These are phyloP conservation scores for Adela reaumurella DNA, from an alignment of 2,888 invertebrate genomes.

Conservation along the genomic window DNA sequence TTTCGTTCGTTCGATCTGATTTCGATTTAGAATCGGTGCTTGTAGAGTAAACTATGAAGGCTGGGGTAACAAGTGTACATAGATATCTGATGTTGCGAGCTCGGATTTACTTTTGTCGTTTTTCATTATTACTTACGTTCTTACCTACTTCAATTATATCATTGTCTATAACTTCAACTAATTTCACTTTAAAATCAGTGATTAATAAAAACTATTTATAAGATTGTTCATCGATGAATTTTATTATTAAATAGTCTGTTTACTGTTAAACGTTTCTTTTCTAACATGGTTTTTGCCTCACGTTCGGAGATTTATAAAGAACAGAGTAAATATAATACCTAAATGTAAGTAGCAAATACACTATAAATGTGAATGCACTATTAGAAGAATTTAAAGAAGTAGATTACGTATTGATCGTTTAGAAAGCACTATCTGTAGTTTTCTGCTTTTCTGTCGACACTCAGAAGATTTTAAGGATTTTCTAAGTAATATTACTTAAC, in stretches of 20 bases:
- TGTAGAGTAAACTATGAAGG: slow-evolving; percentile 53
- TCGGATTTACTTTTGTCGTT: neutral
- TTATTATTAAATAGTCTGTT: too few species aligned
- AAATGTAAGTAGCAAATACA: neutral
- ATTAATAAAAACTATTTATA: too few species aligned
- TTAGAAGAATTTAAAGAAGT: neutral
- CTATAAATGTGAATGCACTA: slow-evolving; percentile 36
- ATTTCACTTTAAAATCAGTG: too few species aligned
- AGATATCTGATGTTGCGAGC: slow-evolving; percentile 21
- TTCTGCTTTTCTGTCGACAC: too few species aligned
- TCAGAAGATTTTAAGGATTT: too few species aligned
- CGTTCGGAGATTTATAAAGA: too few species aligned
- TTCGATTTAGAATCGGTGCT: slow-evolving; percentile 56
- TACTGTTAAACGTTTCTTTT: too few species aligned
- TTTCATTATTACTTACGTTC: too few species aligned
- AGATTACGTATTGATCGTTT: neutral
- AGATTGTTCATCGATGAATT: too few species aligned
- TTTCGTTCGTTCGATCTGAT: slow-evolving; percentile 34
- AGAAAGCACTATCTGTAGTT: neutral
- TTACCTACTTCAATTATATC: too few species aligned
- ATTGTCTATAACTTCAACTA: too few species aligned
- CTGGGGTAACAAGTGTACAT: slow-evolving; percentile 49
- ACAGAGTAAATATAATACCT: neutral
- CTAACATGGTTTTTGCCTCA: neutral
- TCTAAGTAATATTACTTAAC: too few species aligned